A percentile compares a stretch with the other conserved stretches of the same genome.
These are phyloP conservation scores for Lycaon pictus DNA, from an alignment of 2,113 vertebrate genomes.

Conservation along the genomic window DNA sequence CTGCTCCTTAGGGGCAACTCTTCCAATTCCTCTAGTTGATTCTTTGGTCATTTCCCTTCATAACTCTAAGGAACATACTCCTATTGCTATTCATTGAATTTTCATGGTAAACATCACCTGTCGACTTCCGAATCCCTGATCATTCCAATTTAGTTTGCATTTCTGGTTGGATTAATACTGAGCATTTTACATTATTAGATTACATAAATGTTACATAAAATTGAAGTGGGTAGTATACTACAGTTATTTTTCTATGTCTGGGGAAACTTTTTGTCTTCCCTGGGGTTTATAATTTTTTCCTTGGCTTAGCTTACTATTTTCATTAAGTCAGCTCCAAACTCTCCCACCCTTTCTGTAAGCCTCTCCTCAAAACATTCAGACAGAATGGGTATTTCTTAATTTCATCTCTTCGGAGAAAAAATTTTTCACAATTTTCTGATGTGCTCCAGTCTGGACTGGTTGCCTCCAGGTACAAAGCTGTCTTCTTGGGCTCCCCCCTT, in stretches of 20 bases:
- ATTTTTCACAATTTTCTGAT: background rate
- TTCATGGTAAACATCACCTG: background rate
- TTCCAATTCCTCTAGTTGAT: background rate
- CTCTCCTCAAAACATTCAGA: background rate
- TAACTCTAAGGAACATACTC: background rate
- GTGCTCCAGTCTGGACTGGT: background rate
- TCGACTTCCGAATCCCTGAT: background rate
- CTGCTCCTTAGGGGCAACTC: background rate
- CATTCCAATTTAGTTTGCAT: background rate
- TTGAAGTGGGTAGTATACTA: accelerated
- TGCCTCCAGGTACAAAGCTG: background rate
- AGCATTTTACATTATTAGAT: background rate
- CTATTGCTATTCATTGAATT: background rate
- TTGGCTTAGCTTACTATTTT: background rate
- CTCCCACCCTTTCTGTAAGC: background rate
- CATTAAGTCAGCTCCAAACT: background rate
- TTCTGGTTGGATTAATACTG: background rate
- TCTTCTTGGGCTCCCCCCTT: background rate
- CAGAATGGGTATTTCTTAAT: background rate
- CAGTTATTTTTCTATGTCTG: background rate
- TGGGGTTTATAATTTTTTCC: background rate
- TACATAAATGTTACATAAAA: background rate
- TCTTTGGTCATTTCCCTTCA: background rate
- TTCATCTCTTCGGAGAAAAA: background rate
- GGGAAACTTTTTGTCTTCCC: background rate